Evolutionary conservation across 1,140 invertebrate genomes (phyloP), one percentile per base, ranked within the genome.

Genomic region (Zaprionus vittiger): DNA sequence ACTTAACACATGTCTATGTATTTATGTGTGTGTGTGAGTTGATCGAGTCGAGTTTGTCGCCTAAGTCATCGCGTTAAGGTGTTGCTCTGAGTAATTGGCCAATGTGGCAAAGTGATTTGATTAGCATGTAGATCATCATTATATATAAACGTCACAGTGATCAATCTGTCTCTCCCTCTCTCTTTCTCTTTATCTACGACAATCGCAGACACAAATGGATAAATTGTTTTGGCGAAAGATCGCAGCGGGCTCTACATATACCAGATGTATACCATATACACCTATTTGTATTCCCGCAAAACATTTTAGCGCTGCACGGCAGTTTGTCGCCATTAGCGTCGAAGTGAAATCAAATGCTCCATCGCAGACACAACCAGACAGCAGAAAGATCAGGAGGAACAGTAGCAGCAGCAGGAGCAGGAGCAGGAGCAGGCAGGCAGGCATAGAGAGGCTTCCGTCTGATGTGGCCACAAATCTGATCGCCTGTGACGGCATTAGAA

Each of bases 251-350:
- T 78, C 79, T 54, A 72, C 59, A 72, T 38, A 61, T 34, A 56
- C 15, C 22, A 55, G 22, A 41, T 69, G 49, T 71, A 56, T 64
- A 20, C n/a, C 62, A 41, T 63, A 71, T 47, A 47, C 22, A 62
- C 38, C 41, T 31, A 62, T 17, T 44, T 63, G 56, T 49, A 72
- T 72, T 71, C 28, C 34, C 38, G 81, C 70, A 73, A 73, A 47
- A 83, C 86, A 91, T 83, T 91, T 83, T 91, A 83, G 77, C 82
- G 87, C 80, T 91, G 74, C 73, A 91, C 87, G 87, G 87, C 87
- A 91, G 83, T 91, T 91, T 91, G 87, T 91, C 87, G 87, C 87
- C 87, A 91, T 91, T 91, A 91, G 87, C 87, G 87, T 91, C 87
- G 87, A 83, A 84, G 78, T 77, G 72, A 87, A 91, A 91, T 87